Evolutionary conservation across 1,140 invertebrate genomes (phyloP).

Genomic region (Leptinotarsa texana): DNA sequence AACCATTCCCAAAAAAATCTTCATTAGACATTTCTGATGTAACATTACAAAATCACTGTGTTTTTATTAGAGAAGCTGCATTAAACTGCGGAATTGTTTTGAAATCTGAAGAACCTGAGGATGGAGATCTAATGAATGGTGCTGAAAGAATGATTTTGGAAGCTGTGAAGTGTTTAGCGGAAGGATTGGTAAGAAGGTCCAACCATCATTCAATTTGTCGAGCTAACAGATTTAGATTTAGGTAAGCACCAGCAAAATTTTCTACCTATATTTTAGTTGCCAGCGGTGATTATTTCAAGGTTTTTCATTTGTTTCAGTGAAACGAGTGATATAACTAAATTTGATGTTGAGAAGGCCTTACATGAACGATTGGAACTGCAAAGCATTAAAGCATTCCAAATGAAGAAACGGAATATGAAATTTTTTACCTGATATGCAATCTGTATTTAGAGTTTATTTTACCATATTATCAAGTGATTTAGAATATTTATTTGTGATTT

Average conservation of each 20-base stretch:
- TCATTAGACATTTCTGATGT: constrained; percentile 37
- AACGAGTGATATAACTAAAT: constrained; percentile 28
- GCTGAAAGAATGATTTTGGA: constrained; percentile 47
- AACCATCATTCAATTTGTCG: constrained; percentile 37
- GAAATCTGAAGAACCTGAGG: constrained; percentile 44
- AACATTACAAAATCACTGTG: constrained; percentile 35
- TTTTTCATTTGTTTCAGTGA: constrained; percentile 32
- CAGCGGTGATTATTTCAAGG: no score
- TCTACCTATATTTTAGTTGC: neutral
- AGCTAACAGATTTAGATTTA: neutral
- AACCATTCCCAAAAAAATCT: neutral
- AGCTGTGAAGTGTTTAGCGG: constrained; percentile 48
- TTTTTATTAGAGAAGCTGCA: constrained; percentile 44
- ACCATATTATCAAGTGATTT: neutral
- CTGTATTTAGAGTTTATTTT: neutral
- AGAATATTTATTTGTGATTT: constrained; percentile 21
- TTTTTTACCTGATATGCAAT: constrained; percentile 37
- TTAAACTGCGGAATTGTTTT: constrained; percentile 47
- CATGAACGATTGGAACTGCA: constrained; percentile 37
- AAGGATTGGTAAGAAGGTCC: constrained; percentile 46
- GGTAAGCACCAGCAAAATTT: neutral
- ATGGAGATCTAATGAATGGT: constrained; percentile 42
- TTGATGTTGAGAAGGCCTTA: constrained; percentile 31
- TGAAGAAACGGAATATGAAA: constrained; percentile 32
- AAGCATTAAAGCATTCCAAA: constrained; percentile 31